A percentile compares a stretch with the other conserved stretches of the same genome.
Evolutionary conservation across 2,113 vertebrate species (phyloP).

Genomic region (Scartelaos histophorus): DNA sequence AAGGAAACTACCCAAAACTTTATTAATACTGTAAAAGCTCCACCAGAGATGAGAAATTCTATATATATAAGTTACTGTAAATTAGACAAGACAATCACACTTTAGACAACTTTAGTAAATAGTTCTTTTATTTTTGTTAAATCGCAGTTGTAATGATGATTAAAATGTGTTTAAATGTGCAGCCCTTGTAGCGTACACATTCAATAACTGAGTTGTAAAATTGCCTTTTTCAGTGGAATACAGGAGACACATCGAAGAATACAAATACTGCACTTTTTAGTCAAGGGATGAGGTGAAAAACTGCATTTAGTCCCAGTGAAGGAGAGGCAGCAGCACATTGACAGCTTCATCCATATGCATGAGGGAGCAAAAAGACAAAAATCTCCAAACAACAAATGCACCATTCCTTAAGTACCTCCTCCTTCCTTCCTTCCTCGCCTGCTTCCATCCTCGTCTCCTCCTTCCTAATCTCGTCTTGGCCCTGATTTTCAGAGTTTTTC

Average conservation of each 20-base stretch:
- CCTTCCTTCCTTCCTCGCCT: constrained; percentile 21
- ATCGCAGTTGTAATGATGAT: neutral
- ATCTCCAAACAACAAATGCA: constrained; percentile 62
- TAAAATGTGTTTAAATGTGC: neutral
- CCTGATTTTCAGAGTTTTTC: neutral
- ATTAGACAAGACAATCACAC: no score
- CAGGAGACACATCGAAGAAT: neutral
- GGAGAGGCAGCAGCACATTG: constrained; percentile 37
- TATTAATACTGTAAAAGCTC: no score
- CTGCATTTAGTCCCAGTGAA: constrained; percentile 44
- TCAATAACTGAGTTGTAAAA: neutral
- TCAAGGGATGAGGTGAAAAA: constrained; percentile 32
- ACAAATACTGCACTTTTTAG: constrained; percentile 3
- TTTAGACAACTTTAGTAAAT: neutral
- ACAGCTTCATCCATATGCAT: constrained; percentile 59
- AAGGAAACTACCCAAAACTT: no score
- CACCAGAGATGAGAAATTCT: no score
- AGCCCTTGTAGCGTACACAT: neutral
- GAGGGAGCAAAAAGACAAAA: constrained; percentile 29
- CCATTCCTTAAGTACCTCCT: constrained; percentile 42
- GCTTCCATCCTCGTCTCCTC: constrained; percentile 4
- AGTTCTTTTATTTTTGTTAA: neutral
- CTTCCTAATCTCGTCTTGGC: constrained; percentile 6
- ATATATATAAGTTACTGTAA: no score
- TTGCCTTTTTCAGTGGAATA: neutral